phyloP scores from a whole-genome alignment of 2,888 invertebrate genomes.

The Hartigia nigra region DNA sequence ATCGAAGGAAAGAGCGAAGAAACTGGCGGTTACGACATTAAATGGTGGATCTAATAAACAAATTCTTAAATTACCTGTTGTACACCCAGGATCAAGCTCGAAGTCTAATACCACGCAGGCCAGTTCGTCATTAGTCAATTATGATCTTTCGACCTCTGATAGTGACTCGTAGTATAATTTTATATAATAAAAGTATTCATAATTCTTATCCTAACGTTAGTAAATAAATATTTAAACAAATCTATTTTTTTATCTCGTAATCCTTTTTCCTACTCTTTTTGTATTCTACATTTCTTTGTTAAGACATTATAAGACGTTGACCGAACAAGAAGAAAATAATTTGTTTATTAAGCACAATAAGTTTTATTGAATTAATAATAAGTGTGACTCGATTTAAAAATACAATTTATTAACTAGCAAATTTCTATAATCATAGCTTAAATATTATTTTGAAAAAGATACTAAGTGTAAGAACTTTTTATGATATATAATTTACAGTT shows the following conservation, averaged over 20 bases:
- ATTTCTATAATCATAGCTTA: neutral
- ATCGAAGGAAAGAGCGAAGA: slow-evolving; percentile 40
- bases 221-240: neutral
- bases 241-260: neutral
- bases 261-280: neutral
- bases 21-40: slow-evolving; percentile 8
- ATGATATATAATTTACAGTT: neutral
- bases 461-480: neutral
- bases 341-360: neutral
- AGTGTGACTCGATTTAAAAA: neutral
- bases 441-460: neutral
- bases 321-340: too few species aligned
- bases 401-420: neutral
- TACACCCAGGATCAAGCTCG: neutral
- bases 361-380: neutral
- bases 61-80: neutral
- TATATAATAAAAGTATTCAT: neutral
- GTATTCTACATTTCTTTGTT: neutral
- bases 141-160: slow-evolving; percentile 60
- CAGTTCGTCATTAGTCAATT: slow-evolving; percentile 53
- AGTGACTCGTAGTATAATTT: slow-evolving; percentile 46
- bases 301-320: too few species aligned
- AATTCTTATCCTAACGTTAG: neutral
- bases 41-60: neutral
- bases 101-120: neutral